Evolutionary conservation across 2,113 vertebrate genomes (phyloP), one percentile per base, ranked within the genome.

Genomic region (Carollia perspicillata): DNA sequence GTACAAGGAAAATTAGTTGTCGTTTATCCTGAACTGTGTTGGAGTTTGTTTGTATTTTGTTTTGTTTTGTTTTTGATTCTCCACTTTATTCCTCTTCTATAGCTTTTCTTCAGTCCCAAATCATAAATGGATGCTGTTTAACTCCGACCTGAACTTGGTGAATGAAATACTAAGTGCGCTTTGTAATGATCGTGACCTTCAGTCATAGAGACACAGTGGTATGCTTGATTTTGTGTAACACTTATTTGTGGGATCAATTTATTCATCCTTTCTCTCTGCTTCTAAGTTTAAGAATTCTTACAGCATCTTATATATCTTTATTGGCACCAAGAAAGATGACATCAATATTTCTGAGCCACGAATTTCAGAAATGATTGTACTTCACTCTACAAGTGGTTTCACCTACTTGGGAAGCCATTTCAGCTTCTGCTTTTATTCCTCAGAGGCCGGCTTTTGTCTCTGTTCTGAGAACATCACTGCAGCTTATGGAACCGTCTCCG

Each of bases 1-100:
- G 20, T 94, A 33, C 40, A 42, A 71, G 95, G 78, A 89, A 97
- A 96, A 81, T 69, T 58, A 90, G 77, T 90, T 93, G 65, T 65
- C 60, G 69, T 85, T 91, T 74, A 95, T 35, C 84, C 66, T 65
- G 65, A 85, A 71, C 78, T 86, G 35, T 66, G 42, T 40, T 80
- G 28, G 60, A 1, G 93, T 55, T 10, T 26, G 55, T 58, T 22
- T n/a, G n/a, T n/a, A n/a, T n/a, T n/a, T n/a, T 26, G 55, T 60
- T 58, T 58, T 20, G 47, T 86, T 80, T 30, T 78, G 8, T 84
- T 10, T 8, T 6, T 16, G 68, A 78, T 90, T 90, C 3, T 86
- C 33, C 1, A 66, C n/a, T 51, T 93, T 80, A 71, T 42, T 90
- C 22, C 10, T 44, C 11, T 63, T 72, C 17, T 10, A 3, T 97